Evolutionary conservation across 2,113 vertebrate species (phyloP).

Genomic region (Pseudois nayaur): DNA sequence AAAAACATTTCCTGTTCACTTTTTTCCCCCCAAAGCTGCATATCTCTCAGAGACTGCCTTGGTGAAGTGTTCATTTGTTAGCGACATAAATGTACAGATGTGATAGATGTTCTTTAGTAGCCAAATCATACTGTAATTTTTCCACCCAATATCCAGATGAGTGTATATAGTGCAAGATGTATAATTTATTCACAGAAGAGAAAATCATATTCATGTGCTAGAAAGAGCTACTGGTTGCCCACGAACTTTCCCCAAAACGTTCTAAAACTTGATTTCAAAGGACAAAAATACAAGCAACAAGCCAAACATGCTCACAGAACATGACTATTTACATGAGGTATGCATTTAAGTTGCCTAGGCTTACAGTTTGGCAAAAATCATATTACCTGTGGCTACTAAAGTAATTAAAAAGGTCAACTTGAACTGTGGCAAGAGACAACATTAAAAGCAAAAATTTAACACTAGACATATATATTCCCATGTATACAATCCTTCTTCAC

Average conservation of each 20-base stretch:
- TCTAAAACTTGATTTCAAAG: conserved; percentile 28
- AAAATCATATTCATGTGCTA: not conserved
- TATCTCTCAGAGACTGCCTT: not conserved
- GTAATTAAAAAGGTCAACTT: not conserved
- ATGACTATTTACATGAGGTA: not conserved
- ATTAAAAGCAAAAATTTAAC: not conserved
- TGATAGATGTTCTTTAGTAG: not conserved
- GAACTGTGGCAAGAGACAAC: not conserved
- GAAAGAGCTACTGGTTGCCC: not conserved
- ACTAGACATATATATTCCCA: not conserved
- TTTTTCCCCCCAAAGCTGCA: not conserved
- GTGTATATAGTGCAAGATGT: not conserved
- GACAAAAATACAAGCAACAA: not conserved
- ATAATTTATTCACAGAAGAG: not conserved
- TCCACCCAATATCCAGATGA: not conserved
- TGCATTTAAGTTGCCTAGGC: not conserved
- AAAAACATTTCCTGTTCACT: conserved; percentile 4
- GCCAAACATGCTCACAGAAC: not conserved
- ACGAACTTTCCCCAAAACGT: not conserved
- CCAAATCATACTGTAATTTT: not conserved
- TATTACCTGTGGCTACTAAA: not conserved
- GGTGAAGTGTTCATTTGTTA: not conserved
- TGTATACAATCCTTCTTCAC: not conserved
- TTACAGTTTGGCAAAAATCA: not conserved
- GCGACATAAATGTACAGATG: not conserved